Percentiles rank a stretch among this genome's conserved stretches.
Conservation (phyloP, 2,797 vertebrate genomes). For the Amniataba percoides region DNA sequence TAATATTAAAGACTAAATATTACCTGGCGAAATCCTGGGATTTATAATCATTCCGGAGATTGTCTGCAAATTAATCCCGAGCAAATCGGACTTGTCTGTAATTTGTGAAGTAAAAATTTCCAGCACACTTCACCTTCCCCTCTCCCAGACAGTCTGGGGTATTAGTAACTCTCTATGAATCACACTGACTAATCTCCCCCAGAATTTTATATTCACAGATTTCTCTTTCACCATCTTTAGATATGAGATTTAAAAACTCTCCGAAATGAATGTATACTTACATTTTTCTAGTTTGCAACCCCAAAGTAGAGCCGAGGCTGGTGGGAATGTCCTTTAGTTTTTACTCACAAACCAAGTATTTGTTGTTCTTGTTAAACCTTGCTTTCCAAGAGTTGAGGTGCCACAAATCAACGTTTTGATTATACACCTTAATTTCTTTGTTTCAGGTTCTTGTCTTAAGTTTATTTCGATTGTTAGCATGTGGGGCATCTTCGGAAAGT, state of each 20-base stretch:
- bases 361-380: not conserved
- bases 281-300: not conserved
- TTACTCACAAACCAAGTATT: not conserved
- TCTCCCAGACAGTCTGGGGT: not conserved
- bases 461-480: not conserved
- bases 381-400: too few species aligned
- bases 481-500: not conserved
- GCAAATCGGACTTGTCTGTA: slow-evolving; percentile 14
- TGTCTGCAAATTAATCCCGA: slow-evolving; percentile 31
- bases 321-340: not conserved
- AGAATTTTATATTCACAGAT: not conserved
- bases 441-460: not conserved
- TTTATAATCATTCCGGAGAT: slow-evolving; percentile 27
- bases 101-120: slow-evolving; percentile 4
- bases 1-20: slow-evolving; percentile 3
- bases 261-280: too few species aligned
- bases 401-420: too few species aligned
- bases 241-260: too few species aligned
- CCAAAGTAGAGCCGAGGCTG: too few species aligned
- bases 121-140: not conserved
- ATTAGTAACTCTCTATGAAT: slow-evolving; percentile 12
- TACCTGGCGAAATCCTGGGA: slow-evolving; percentile 31
- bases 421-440: too few species aligned
- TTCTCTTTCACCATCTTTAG: not conserved
- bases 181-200: slow-evolving; percentile 11